Evolutionary conservation across 2,888 invertebrate species (phyloP).

Genomic region (Aethes cnicana): DNA sequence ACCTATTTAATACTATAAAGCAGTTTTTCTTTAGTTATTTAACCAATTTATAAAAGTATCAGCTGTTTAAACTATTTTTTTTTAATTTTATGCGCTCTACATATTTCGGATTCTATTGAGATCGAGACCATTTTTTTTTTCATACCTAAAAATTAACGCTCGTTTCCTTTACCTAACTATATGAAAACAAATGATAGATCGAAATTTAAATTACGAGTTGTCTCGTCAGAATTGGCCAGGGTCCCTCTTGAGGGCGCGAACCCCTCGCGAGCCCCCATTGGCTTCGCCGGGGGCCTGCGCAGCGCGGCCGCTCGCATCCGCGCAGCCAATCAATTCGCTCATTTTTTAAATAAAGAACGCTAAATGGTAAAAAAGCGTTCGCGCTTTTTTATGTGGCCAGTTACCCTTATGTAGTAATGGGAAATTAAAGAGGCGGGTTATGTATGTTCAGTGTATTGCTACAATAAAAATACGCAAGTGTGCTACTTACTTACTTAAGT

Average conservation of each 20-base stretch:
- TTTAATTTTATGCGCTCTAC: no score
- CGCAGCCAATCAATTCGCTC: conserved; percentile 80
- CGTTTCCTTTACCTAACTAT: neutral
- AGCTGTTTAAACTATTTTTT: no score
- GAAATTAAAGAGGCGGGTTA: no score
- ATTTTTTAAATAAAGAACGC: conserved; percentile 78
- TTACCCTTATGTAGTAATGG: conserved; percentile 54
- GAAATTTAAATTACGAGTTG: conserved; percentile 7
- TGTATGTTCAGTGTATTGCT: no score
- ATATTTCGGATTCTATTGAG: no score
- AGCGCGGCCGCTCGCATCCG: conserved; percentile 51
- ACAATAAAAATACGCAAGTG: no score
- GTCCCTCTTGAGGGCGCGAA: conserved; percentile 61
- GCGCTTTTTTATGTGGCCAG: conserved; percentile 57
- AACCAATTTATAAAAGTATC: no score
- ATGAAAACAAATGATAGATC: neutral
- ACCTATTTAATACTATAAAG: no score
- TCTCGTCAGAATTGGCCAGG: conserved; percentile 4
- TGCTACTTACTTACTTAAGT: no score
- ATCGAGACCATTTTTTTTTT: no score
- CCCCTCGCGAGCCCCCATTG: conserved; percentile 66
- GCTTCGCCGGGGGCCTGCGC: conserved; percentile 47
- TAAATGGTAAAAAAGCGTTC: conserved; percentile 69
- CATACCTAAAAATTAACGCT: neutral
- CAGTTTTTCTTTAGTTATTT: no score